Base-by-base conservation (phyloP, 2,888 invertebrate species). In the Acrobasis suavella region DNA sequence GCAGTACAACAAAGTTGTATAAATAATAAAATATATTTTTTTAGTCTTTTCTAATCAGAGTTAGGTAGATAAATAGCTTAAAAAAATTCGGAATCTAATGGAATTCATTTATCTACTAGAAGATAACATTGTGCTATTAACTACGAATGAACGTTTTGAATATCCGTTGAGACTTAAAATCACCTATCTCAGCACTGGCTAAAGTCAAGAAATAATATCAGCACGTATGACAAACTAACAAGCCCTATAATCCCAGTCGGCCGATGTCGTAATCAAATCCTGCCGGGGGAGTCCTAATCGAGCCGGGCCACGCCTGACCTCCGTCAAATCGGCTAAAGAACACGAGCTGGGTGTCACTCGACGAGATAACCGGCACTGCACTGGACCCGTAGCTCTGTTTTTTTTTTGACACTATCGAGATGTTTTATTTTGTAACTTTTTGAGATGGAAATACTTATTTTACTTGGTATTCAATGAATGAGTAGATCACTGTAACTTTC, bases 281-380 rank as follows among this genome's bases (percentile, higher is more conserved):
- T 82, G 77, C 72, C 74, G 80, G 79, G 75, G 75, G 75, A 74
- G 75, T 73, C 75, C 80, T 87, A 89, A 89, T 89, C 89, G 85
- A 82, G 80, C 75, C 77, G 69, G 72, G 72, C 81, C 89, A 89
- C 83, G 81, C 88, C 79, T 81, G 83, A 89, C 90, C 90, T 85
- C 81, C 83, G 81, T 91, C 89, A 89, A 81, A 84, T 82, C 77
- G 79, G 73, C 80, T 77, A 80, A 83, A 80, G 80, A 82, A 83
- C 83, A 80, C 78, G 82, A 76, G 74, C 81, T 74, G 80, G 78
- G 78, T 86, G 83, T 86, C 86, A 80, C 73, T 66, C 66, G 72
- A 66, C 68, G 73, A 73, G 87, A 87, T 86, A 87, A 81, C 81
- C 78, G 73, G 55, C 65, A 46, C 49, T 59, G 58, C 52, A 39